Percentiles rank a stretch among this genome's conserved stretches.
phyloP scores from a whole-genome alignment of 2,797 vertebrate species.

The Amazonetta brasiliensis region DNA sequence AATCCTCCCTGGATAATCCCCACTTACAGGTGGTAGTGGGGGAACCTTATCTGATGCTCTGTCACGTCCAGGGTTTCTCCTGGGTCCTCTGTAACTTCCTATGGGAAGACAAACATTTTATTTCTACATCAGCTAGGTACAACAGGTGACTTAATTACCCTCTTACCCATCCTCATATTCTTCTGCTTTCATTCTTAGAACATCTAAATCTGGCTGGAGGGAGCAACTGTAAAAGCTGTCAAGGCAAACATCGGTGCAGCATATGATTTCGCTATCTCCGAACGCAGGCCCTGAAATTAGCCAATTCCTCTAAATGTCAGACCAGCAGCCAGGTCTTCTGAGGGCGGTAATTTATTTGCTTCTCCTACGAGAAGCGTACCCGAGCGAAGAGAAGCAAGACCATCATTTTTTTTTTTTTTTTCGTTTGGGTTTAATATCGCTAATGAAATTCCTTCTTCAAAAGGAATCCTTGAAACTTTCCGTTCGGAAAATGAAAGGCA shows the following conservation, averaged over 20 bases:
- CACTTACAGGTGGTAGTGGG: neutral
- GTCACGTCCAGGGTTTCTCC: neutral
- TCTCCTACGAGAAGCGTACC: neutral
- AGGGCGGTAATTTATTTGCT: neutral
- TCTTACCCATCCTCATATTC: neutral
- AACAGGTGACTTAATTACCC: neutral
- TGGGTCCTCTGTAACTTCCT: neutral
- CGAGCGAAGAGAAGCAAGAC: neutral
- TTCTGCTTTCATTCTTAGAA: neutral
- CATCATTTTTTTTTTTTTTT: neutral
- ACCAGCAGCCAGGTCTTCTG: neutral
- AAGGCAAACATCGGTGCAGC: neutral
- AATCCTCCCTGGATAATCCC: constrained; percentile 15
- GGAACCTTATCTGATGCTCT: neutral
- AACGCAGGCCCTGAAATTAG: neutral
- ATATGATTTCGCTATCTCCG: neutral
- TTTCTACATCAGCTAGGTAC: neutral
- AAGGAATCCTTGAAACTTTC: neutral
- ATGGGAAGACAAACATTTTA: neutral
- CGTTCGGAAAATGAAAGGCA: neutral
- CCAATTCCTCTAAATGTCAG: neutral
- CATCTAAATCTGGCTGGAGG: constrained; percentile 3
- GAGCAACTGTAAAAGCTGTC: constrained; percentile 2
- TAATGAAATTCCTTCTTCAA: constrained; percentile 12
- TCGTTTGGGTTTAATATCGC: neutral